Percentiles rank a stretch among this genome's conserved stretches.
phyloP scores from a whole-genome alignment of 2,113 vertebrate genomes.

The Beaufortia kweichowensis region DNA sequence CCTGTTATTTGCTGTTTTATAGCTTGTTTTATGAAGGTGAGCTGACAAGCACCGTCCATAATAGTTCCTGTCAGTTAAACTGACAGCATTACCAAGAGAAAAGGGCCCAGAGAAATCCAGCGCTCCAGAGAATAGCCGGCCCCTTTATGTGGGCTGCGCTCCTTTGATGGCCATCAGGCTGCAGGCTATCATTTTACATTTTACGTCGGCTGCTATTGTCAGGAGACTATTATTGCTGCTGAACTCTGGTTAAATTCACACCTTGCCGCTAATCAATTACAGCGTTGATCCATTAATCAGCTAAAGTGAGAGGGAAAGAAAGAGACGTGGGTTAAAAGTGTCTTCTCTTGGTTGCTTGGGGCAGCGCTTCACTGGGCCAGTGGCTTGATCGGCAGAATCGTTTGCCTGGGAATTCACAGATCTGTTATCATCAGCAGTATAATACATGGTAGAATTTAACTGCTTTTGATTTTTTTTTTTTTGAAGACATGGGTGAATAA shows the following conservation, averaged over 20 bases:
- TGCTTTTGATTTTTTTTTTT: not conserved
- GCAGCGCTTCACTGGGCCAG: conserved; percentile 1
- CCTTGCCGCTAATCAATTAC: conserved; percentile 96
- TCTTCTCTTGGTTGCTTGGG: conserved; percentile 16
- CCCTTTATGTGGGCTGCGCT: conserved; percentile 73
- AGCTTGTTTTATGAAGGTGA: conserved; percentile 84
- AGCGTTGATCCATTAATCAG: conserved; percentile 96
- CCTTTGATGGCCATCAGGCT: conserved; percentile 93
- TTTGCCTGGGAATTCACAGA: conserved; percentile 24
- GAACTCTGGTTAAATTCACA: conserved; percentile 91
- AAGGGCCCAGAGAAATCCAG: conserved; percentile 74
- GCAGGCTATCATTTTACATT: conserved; percentile 89
- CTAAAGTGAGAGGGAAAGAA: conserved; percentile 88
- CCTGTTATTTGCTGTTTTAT: conserved; percentile 78
- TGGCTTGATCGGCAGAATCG: not conserved
- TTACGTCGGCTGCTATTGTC: conserved; percentile 86
- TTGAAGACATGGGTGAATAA: not conserved
- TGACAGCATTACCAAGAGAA: conserved; percentile 84
- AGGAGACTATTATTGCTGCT: conserved; percentile 85
- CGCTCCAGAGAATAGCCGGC: conserved; percentile 66
- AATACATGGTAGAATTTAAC: not conserved
- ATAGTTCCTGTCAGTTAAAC: conserved; percentile 89
- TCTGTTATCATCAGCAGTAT: conserved; percentile 3
- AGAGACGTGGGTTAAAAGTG: conserved; percentile 79
- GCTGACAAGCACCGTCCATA: conserved; percentile 76